Percentiles rank a stretch among this genome's conserved stretches.
Evolutionary conservation across 2,113 vertebrate species (phyloP).

Genomic region (Colinus virginianus): DNA sequence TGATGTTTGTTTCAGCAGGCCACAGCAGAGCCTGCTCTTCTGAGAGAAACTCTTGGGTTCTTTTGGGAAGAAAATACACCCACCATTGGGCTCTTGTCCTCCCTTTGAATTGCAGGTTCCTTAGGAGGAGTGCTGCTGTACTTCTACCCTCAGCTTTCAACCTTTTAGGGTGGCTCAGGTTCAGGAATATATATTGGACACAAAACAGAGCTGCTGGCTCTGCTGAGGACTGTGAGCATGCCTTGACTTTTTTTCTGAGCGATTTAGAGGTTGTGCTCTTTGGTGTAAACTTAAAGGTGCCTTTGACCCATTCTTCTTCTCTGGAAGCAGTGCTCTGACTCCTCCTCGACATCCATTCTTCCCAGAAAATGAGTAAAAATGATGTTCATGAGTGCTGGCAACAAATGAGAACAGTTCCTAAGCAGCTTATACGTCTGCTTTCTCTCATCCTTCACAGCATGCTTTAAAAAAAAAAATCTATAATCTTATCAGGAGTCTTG

Average conservation of each 20-base stretch:
- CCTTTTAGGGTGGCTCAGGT: neutral
- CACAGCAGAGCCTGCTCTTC: neutral
- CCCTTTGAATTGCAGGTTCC: neutral
- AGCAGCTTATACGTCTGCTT: constrained; percentile 16
- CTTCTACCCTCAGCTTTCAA: neutral
- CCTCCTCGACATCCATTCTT: neutral
- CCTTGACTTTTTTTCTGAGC: neutral
- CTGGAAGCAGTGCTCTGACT: neutral
- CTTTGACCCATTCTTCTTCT: neutral
- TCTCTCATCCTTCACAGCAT: constrained; percentile 29
- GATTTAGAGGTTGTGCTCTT: neutral
- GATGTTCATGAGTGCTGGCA: neutral
- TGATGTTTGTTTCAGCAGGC: neutral
- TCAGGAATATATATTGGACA: neutral
- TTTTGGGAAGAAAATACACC: neutral
- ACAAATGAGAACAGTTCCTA: constrained; percentile 25
- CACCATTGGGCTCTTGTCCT: neutral
- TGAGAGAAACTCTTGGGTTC: neutral
- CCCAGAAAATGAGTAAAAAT: neutral
- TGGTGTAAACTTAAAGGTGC: neutral
- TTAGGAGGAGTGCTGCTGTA: neutral
- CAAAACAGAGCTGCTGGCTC: neutral
- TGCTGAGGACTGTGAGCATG: neutral
- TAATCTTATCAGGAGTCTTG: constrained; percentile 37
- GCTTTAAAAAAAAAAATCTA: neutral